Evolutionary conservation across 2,888 invertebrate species (phyloP), one percentile per base, ranked within the genome.

Genomic region (Mythimna lalbum): DNA sequence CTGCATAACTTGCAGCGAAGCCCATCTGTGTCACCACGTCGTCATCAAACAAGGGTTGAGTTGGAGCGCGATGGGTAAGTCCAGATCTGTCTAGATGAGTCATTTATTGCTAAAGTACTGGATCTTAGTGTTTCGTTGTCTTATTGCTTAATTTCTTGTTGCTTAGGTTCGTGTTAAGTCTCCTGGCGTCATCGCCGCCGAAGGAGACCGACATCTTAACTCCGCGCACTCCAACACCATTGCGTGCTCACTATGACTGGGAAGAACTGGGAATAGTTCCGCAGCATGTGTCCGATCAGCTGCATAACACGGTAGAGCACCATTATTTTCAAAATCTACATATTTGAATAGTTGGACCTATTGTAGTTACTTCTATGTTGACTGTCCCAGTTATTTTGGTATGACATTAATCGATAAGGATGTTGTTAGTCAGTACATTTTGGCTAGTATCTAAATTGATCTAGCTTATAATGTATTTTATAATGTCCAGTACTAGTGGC

Each of bases 1-100:
- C 91, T 97, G 47, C 97, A 97, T 85, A 97, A 97, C 86, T 91
- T 97, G 61, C 97, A 97, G 78, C 92, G 97, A 64, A 97, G 97
- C 90, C 97, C 97, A 0, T 92, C 88, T 0, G 89, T 94, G 7
- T 97, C 97, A 1, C 97, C 97, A 0, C 92, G 96, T n/a, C 89
- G 94, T 53, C 93, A 96, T n/a, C 91, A 92, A 70, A 93, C 94
- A 7, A 87, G 90, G 33, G 84, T 96, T 67, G 86, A 94, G 82
- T 80, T 96, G 83, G 92, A 96, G 89, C 89, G 93, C 82, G 90
- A 96, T 87, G 90, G 96, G 96, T 94, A 87, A 93, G 89, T 90
- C 59, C 12, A 56, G 14, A 63, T 23, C 10, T 43, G 21, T n/a
- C 7, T 57, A 55, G 19, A 17, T 21, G 17, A 49, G 17, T 12